Base-by-base conservation (phyloP, 2,113 vertebrate species). In the Cercocebus atys region DNA sequence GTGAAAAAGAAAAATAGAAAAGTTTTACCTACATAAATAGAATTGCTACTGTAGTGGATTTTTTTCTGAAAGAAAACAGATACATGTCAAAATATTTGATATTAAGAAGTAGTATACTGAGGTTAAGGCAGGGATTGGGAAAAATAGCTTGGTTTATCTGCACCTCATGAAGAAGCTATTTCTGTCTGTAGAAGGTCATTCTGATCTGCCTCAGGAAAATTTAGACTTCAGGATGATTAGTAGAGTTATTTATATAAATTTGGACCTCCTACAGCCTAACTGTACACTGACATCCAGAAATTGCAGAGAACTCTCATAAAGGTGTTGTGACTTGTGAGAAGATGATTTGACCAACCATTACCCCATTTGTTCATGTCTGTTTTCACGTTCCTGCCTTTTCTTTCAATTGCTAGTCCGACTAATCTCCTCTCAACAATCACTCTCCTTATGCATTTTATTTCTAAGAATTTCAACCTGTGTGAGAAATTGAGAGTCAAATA, bases 311-410 rank as follows among this genome's bases (percentile, higher is more conserved):
- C 12, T 25, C 9, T 8, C 40, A 32, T 2, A 47, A 23, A 18
- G 1, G 1, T 6, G 25, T 5, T 12, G 3, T 1, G 16, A 1
- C 4, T 8, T 25, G 8, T 40, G 16, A 45, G 11, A n/a, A 45
- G 8, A n/a, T 25, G 23, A 27, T 17, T 40, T 35, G 57, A 75
- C 25, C 25, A 12, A 38, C 3, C 11, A 0, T 13, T 10, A 8
- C 0, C 2, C 5, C 12, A 4, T 40, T 55, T 16, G 4, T 72
- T 72, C 18, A 38, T 73, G 6, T 57, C 16, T 38, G 4, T 32
- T 52, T 52, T n/a, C 25, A 12, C 17, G 4, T 13, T 78, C n/a
- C 16, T 57, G 59, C 4, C 17, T 83, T 76, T 45, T 40, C 47
- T 55, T 66, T 43, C 8, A 38, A 13, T 32, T 55, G 27, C 22